Evolutionary conservation across 2,113 vertebrate species (phyloP).

Genomic region (Dipodomys merriami): DNA sequence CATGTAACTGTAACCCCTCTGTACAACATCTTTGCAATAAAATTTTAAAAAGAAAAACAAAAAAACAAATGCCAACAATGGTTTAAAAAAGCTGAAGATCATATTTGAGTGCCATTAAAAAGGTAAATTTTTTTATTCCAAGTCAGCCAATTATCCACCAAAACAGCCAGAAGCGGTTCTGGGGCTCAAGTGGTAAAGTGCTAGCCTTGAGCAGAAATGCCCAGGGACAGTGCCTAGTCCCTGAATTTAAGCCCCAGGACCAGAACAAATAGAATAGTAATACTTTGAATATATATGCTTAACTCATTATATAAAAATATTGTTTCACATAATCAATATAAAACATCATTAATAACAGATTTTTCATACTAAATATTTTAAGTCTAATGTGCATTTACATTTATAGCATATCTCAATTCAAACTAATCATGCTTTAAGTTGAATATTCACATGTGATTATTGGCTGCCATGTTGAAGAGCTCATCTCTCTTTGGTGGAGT

Average conservation of each 20-base stretch:
- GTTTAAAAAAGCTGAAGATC: too few species aligned
- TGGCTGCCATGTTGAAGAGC: background rate
- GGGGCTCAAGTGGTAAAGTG: too few species aligned
- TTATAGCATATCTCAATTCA: background rate
- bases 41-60: too few species aligned
- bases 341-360: background rate
- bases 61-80: too few species aligned
- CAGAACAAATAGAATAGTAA: too few species aligned
- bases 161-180: too few species aligned
- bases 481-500: background rate
- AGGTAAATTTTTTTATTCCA: slow-evolving; percentile 2
- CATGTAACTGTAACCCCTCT: background rate
- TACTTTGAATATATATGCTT: background rate
- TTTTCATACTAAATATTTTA: background rate
- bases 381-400: background rate
- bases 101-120: background rate
- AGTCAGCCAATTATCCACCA: too few species aligned
- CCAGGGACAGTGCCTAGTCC: too few species aligned
- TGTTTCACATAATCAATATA: background rate
- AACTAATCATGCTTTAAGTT: background rate
- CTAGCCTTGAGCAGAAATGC: too few species aligned
- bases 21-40: too few species aligned
- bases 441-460: background rate
- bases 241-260: too few species aligned
- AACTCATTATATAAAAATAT: background rate